phyloP scores from a whole-genome alignment of 2,797 vertebrate species.

The Poeciliopsis gracilis region DNA sequence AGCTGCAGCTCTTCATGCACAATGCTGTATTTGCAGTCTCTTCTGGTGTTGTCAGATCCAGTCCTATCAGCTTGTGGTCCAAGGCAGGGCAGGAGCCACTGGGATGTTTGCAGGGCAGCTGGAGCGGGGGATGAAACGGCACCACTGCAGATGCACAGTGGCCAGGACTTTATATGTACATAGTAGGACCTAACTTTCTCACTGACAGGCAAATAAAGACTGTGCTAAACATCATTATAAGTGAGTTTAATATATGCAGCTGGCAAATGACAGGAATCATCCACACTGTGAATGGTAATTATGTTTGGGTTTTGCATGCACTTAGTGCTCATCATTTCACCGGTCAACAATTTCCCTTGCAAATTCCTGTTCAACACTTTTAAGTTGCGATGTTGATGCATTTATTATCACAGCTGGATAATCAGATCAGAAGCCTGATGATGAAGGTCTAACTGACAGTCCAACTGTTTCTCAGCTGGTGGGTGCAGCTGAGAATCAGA shows the following conservation, averaged over 20 bases:
- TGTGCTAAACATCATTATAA: slow-evolving; percentile 39
- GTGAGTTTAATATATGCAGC: slow-evolving; percentile 23
- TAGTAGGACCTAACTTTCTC: slow-evolving; percentile 24
- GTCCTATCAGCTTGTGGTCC: slow-evolving; percentile 48
- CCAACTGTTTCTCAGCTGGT: slow-evolving; percentile 49
- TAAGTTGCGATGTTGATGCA: slow-evolving; percentile 35
- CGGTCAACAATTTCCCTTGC: slow-evolving; percentile 32
- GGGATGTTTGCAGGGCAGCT: slow-evolving; percentile 19
- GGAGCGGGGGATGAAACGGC: slow-evolving; percentile 44
- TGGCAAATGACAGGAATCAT: slow-evolving; percentile 30
- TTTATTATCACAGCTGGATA: slow-evolving; percentile 62
- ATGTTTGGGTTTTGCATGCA: slow-evolving; percentile 29
- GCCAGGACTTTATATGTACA: slow-evolving; percentile 29
- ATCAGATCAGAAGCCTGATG: slow-evolving; percentile 52
- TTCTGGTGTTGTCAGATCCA: slow-evolving; percentile 52
- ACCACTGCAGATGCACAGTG: slow-evolving; percentile 49
- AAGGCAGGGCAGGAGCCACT: slow-evolving; percentile 30
- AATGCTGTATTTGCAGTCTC: slow-evolving; percentile 27
- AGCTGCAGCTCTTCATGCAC: slow-evolving; percentile 1
- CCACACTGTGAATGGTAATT: slow-evolving; percentile 38
- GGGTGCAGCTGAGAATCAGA: slow-evolving; percentile 31
- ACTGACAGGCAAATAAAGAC: slow-evolving; percentile 19
- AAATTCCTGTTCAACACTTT: slow-evolving; percentile 30
- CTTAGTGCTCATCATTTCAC: slow-evolving; percentile 38
- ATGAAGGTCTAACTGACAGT: slow-evolving; percentile 44